Evolutionary conservation across 2,888 invertebrate genomes (phyloP), one percentile per base, ranked within the genome.

Genomic region (Marasmarcha lunaedactyla): DNA sequence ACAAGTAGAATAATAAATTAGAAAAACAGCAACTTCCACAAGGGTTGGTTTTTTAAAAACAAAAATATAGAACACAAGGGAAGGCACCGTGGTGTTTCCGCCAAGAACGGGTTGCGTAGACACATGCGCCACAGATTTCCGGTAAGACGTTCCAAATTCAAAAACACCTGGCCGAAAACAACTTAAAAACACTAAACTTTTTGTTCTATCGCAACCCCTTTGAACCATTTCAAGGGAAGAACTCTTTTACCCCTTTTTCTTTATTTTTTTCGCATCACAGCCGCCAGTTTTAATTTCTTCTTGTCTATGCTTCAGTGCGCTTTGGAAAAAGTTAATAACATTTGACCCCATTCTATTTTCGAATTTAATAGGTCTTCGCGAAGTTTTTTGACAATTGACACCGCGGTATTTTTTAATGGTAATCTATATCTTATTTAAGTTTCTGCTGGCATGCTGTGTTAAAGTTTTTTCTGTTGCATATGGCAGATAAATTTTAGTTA

Each of bases 121-220:
- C 76, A 74, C 68, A 74, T 74, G 74, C 69, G 65, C 62, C 71
- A 65, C 74, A 76, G 77, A 81, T 78, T 63, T 63, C 63, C 63
- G 63, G 61, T 51, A 58, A 72, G 71, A 63, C 66, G 65, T 56
- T 63, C 60, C 63, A 56, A 63, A 63, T 64, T 53, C 49, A 46
- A 58, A 60, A 58, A 63, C 81, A 83, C 81, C 81, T 83, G 81
- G 81, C 57, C 60, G 57, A 61, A 57, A 68, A 63, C 62, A 65
- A 70, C 63, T 62, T 58, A 57, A 49, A 63, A 65, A 59, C 57
- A 60, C 56, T 61, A 56, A 57, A 67, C 59, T 69, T 74, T 71
- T 71, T 77, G 59, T 68, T 54, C 54, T 48, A 58, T 54, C 62
- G 53, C 59, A 63, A 73, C 71, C 76, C 71, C 70, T 70, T 62